Base-by-base conservation (phyloP, 2,113 vertebrate genomes). In the Sula dactylatra region DNA sequence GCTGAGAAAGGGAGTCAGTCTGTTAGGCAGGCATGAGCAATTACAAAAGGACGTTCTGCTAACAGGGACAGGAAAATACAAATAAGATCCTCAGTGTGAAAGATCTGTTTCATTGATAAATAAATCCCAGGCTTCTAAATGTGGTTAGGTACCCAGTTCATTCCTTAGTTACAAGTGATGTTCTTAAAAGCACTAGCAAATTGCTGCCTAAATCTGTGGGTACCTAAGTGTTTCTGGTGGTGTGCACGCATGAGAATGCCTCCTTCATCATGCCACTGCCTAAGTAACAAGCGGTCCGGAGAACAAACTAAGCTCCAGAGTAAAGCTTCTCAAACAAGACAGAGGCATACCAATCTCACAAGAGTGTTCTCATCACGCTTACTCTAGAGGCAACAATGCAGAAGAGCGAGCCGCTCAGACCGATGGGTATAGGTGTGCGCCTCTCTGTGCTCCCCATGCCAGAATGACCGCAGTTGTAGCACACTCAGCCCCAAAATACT, bases 201-300 rank as follows among this genome's bases (percentile, higher is more conserved):
- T 34, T 40, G 7, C 20, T 80, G 24, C 29, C 62, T 56, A 62
- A 31, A 61, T 40, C 40, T 31, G 5, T 26, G 25, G 7, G 16
- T 78, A 22, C 16, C 16, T 24, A 44, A 14, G 19, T 22, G 11
- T 20, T 84, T 71, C 65, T 84, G 40, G 27, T 40, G 49, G 45
- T 2, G 0, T 2, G 2, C 12, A 18, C 1, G 0, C 14, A 26
- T 18, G 0, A 1, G 27, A 67, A 34, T 62, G n/a, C 19, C 61
- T 74, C 17, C 16, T 19, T 36, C 42, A 49, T 9, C 29, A 77
- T 61, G 49, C 26, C 18, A 8, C 47, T 21, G 20, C 38, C 44
- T 38, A 11, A 79, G 25, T 32, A 74, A 78, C 36, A 67, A 61
- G 40, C 29, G 38, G 36, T 29, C 31, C 59, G 65, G 40, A 34